Evolutionary conservation across 2,113 vertebrate species (phyloP).

Genomic region (Formicarius rufipectus): DNA sequence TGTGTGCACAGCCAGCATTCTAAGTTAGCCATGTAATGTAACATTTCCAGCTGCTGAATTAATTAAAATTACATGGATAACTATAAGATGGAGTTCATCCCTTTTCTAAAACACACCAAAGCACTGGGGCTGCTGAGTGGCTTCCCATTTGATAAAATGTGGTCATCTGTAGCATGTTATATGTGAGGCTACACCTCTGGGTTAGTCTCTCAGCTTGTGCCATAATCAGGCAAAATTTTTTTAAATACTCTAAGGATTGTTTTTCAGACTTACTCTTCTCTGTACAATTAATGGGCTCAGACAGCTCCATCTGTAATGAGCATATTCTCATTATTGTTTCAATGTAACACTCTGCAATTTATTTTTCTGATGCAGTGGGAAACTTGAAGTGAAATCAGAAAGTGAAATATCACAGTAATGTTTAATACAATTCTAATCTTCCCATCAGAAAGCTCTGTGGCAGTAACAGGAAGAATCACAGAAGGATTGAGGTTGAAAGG

Average conservation of each 20-base stretch:
- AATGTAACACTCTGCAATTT: neutral
- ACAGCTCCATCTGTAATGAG: conserved; percentile 26
- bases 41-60: neutral
- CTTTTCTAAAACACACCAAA: neutral
- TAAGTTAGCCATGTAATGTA: neutral
- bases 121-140: neutral
- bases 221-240: neutral
- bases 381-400: neutral
- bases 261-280: neutral
- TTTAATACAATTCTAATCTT: neutral
- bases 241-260: neutral
- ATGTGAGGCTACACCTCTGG: neutral
- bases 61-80: neutral
- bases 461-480: neutral
- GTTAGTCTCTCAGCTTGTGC: neutral
- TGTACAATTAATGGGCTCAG: neutral
- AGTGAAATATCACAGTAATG: neutral
- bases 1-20: neutral
- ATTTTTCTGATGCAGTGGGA: neutral
- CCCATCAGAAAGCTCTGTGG: neutral
- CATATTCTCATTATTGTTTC: conserved; percentile 11
- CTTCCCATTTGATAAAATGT: neutral
- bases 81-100: neutral
- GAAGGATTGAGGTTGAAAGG: neutral
- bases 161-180: neutral